A percentile compares a stretch with the other conserved stretches of the same genome.
Evolutionary conservation across 2,113 vertebrate species (phyloP).

Genomic region (Alligator sinensis): DNA sequence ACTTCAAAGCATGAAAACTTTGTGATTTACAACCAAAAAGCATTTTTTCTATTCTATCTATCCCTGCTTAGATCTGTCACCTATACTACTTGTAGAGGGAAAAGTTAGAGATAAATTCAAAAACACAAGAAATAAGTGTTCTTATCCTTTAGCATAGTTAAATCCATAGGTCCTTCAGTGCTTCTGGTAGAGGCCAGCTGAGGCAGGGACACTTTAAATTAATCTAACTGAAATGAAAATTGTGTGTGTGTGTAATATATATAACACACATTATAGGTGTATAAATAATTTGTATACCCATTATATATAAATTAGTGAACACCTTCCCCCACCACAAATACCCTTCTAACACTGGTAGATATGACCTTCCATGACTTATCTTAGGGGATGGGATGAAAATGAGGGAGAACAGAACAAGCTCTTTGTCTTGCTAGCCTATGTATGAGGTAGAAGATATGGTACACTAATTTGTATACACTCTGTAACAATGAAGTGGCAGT

Average conservation of each 20-base stretch:
- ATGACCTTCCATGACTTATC: too few relatives aligned
- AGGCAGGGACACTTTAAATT: conserved; percentile 23
- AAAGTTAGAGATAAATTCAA: not conserved
- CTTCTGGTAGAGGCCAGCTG: not conserved
- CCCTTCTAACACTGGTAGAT: too few relatives aligned
- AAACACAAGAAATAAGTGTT: not conserved
- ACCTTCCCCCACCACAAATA: too few relatives aligned
- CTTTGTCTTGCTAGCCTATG: not conserved
- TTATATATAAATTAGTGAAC: too few relatives aligned
- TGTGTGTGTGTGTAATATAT: too few relatives aligned
- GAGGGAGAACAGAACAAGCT: not conserved
- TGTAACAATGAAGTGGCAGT: too few relatives aligned
- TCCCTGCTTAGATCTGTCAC: not conserved
- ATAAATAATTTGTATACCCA: too few relatives aligned
- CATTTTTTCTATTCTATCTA: not conserved
- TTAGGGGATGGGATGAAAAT: too few relatives aligned
- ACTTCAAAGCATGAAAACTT: conserved; percentile 49
- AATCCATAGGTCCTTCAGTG: not conserved
- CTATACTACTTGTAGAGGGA: not conserved
- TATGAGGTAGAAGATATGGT: too few relatives aligned
- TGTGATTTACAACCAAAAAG: conserved; percentile 16
- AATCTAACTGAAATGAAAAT: conserved; percentile 4
- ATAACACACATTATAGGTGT: too few relatives aligned
- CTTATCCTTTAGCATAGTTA: not conserved
- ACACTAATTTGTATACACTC: too few relatives aligned